phyloP scores from a whole-genome alignment of 1,140 invertebrate genomes.

The Rhagoletis zephyria region DNA sequence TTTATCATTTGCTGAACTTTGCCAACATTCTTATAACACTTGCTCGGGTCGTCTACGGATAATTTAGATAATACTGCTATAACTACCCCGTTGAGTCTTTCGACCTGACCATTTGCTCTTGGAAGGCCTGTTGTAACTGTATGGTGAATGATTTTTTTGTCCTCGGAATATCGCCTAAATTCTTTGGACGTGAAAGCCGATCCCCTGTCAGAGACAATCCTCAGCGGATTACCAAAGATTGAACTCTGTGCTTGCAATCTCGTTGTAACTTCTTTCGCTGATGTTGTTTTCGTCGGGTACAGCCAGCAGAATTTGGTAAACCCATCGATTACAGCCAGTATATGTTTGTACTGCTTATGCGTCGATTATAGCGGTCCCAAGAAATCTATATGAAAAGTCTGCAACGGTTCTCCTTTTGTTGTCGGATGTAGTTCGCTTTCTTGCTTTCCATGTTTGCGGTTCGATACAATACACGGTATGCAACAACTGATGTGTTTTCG shows the following conservation, averaged over 20 bases:
- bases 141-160: neutral
- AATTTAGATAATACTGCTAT: neutral
- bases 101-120: no score
- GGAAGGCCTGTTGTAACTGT: no score
- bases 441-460: constrained; percentile 63
- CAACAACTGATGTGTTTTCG: constrained; percentile 61
- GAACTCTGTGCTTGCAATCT: no score
- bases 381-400: constrained; percentile 42
- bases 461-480: no score
- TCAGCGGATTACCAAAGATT: neutral
- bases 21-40: neutral
- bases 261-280: no score
- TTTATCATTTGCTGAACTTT: constrained; percentile 35
- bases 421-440: constrained; percentile 70
- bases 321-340: no score
- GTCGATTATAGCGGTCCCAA: constrained; percentile 68
- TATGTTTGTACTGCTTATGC: neutral
- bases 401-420: constrained; percentile 55
- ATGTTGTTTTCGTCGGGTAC: no score
- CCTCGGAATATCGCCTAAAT: neutral
- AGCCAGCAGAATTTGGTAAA: no score
- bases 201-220: neutral
- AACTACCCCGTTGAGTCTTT: neutral
- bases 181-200: neutral
- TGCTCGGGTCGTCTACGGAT: no score